Evolutionary conservation across 2,113 vertebrate genomes (phyloP), one percentile per base, ranked within the genome.

Genomic region (Elephas maximus): DNA sequence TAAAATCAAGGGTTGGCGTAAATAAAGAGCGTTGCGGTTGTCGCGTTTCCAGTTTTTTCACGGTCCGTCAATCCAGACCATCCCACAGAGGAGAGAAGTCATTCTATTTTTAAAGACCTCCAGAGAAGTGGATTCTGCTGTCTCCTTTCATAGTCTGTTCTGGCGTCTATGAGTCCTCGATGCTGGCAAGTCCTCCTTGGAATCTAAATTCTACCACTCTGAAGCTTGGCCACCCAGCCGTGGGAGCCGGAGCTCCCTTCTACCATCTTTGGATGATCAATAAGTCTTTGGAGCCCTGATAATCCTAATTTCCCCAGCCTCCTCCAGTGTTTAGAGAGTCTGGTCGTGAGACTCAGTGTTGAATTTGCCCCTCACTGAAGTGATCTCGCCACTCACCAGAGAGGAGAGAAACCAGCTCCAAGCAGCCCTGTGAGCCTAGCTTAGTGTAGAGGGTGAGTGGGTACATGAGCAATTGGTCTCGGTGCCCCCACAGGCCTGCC

Each of bases 101-200:
- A 44, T 28, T 8, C 88, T 91, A 37, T 90, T 97, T 93, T 91
- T 76, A 94, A 95, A 94, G 88, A 88, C 91, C 94, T 93, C 92
- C 96, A 73, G 62, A 69, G 28, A 77, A 95, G 93, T 37, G 17
- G 77, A 93, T 62, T 60, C 77, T 5, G 21, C 53, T 11, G 37
- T 37, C 85, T 88, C 79, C 53, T 17, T 41, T 69, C n/a, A 23
- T 17, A 85, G 51, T 33, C 53, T 48, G 18, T 73, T 65, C 53
- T 91, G 20, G 21, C 45, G 51, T 85, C 74, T 14, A 7, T 0
- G 7, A 73, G 51, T 8, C 63, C 51, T 89, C 69, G 2, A 1
- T 2, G 2, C 17, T 53, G 62, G 53, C 53, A 41, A n/a, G 8
- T 62, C 77, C 37, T 79, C 41, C 37, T 48, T 48, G 67, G 14